phyloP scores from a whole-genome alignment of 2,888 invertebrate species.

The Agriotes lineatus region DNA sequence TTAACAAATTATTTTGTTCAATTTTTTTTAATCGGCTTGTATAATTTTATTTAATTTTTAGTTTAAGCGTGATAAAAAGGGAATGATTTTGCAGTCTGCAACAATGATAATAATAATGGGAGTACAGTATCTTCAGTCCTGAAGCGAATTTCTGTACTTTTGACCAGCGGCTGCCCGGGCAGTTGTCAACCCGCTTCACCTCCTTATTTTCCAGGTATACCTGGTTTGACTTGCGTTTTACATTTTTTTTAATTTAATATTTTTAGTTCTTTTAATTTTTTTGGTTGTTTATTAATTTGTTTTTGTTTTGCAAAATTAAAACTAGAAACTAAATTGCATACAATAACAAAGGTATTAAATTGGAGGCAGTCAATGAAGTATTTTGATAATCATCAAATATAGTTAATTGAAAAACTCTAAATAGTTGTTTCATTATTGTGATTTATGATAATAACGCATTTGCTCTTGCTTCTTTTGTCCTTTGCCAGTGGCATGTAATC shows the following conservation, averaged over 20 bases:
- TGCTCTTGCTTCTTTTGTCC: no score
- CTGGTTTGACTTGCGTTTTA: constrained; percentile 47
- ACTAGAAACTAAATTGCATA: no score
- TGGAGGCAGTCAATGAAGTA: no score
- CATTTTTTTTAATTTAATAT: constrained; percentile 1
- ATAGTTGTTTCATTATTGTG: no score
- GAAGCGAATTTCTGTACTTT: constrained; percentile 72
- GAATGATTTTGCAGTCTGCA: constrained; percentile 66
- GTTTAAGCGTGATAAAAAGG: constrained; percentile 62
- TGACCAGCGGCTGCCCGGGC: constrained; percentile 79
- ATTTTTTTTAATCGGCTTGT: constrained; percentile 24
- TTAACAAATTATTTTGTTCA: not conserved
- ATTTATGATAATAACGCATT: no score
- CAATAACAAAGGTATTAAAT: no score
- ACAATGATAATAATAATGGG: constrained; percentile 60
- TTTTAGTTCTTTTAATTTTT: not conserved
- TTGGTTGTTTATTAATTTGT: not conserved
- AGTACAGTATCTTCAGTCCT: constrained; percentile 64
- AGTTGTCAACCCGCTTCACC: constrained; percentile 78
- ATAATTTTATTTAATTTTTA: constrained; percentile 52
- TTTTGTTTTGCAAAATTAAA: constrained; percentile 4
- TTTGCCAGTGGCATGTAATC: no score
- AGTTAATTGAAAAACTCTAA: no score
- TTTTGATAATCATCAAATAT: no score
- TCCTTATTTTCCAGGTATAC: constrained; percentile 78